Base-by-base conservation (phyloP, 2,797 vertebrate species). In the Emys orbicularis region DNA sequence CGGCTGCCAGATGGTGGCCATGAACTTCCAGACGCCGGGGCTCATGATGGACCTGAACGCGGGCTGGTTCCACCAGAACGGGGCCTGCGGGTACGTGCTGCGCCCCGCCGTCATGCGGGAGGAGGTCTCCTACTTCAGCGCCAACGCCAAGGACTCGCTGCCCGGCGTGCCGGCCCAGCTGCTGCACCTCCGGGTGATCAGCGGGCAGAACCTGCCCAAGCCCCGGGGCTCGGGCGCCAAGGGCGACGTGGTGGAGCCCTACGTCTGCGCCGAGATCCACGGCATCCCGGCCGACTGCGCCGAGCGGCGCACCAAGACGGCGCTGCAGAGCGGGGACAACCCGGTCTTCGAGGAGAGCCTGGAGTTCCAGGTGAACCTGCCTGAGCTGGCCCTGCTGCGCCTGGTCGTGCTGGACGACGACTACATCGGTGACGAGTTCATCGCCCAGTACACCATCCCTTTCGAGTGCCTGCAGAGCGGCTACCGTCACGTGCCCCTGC, bases 91-190 rank as follows among this genome's bases (percentile, higher is more conserved):
- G 59, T 99, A 99, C 11, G 99, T 99, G 87, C 98, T 99, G 27
- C 98, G 99, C 23, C 99, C 99, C 0, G 98, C 99, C 93, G 99
- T 99, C 95, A 99, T 99, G 99, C 98, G 99, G 59, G 99, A 99
- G 89, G 99, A 99, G 97, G 99, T 99, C 68, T 99, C 99, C n/a
- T 99, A 99, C 96, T 99, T 99, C 97, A 99, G 99, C 96, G 99
- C 99, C 97, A 99, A 99, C 0, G 98, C 99, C 77, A 98, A 98
- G 88, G 99, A 99, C 97, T 99, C 99, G 4, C 96, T 99, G 80
- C 99, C 99, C 0, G 99, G 99, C 25, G 99, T 99, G 44, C 99
- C 99, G 0, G 99, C 99, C 61, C 99, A 99, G 95, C 98, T 99
- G 54, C 98, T 99, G 47, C 99, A 99, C 97, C 99, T 99, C 86